phyloP scores from a whole-genome alignment of 2,797 vertebrate species.

The Cossypha heuglini region DNA sequence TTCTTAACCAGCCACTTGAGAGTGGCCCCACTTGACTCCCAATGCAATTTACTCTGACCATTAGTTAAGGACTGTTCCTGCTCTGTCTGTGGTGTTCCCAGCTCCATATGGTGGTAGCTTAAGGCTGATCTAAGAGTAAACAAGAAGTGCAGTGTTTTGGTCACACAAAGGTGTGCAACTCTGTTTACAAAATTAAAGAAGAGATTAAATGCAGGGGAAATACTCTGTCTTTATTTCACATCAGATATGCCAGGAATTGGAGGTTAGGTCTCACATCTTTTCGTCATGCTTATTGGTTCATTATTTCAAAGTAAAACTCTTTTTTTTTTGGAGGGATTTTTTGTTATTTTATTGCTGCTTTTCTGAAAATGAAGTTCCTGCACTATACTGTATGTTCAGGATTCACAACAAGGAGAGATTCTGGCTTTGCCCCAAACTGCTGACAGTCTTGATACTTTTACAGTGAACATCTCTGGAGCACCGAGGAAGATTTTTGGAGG shows the following conservation, averaged over 20 bases:
- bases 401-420: not conserved
- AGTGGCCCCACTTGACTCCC: constrained; percentile 19
- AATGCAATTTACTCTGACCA: not conserved
- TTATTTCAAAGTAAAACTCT: not conserved
- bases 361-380: not conserved
- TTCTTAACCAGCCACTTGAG: constrained; percentile 5
- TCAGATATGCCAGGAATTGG: not conserved
- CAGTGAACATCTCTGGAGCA: not conserved
- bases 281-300: not conserved
- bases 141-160: not conserved
- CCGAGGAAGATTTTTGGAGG: not conserved
- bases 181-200: not conserved
- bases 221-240: not conserved
- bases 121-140: constrained; percentile 52
- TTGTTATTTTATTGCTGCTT: not conserved
- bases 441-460: not conserved
- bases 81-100: not conserved
- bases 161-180: not conserved
- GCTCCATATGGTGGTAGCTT: constrained; percentile 57
- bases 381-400: not conserved
- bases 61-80: constrained; percentile 46
- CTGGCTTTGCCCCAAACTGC: constrained; percentile 15
- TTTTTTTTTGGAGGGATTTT: not conserved
- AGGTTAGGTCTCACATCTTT: not conserved
- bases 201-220: not conserved